phyloP scores from a whole-genome alignment of 1,140 invertebrate genomes.

The Geopemphigus sp. region DNA sequence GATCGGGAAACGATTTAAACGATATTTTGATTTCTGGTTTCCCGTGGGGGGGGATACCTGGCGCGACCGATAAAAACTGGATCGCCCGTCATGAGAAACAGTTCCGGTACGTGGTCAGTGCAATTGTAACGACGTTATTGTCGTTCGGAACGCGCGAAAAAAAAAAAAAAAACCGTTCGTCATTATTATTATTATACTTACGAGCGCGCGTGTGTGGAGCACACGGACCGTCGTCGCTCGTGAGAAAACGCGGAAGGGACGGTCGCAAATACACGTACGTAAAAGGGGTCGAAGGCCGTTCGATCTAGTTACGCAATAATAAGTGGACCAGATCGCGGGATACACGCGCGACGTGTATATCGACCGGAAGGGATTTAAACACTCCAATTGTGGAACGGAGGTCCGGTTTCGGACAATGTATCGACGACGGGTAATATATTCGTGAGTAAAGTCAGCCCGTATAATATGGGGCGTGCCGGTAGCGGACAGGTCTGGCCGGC shows the following conservation, averaged over 20 bases:
- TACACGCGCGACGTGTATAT: conserved; percentile 13
- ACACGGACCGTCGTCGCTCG: no score
- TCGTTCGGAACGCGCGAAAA: not conserved
- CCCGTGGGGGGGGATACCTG: no score
- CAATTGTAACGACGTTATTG: not conserved
- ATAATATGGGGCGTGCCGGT: not conserved
- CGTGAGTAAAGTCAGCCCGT: not conserved
- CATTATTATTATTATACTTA: not conserved
- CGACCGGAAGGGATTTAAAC: conserved; percentile 48
- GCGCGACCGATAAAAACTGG: not conserved
- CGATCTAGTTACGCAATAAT: conserved; percentile 35
- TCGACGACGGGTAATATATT: not conserved
- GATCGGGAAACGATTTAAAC: conserved; percentile 27
- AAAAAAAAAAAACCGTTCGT: not conserved
- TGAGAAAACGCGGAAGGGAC: conserved; percentile 49
- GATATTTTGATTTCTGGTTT: conserved; percentile 40
- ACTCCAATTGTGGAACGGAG: conserved; percentile 9
- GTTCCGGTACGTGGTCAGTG: conserved; percentile 16
- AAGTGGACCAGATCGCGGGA: conserved; percentile 35
- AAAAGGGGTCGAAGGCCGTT: conserved; percentile 25
- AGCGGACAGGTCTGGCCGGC: not conserved
- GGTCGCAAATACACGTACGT: not conserved
- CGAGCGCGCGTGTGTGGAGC: no score
- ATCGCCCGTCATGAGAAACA: conserved; percentile 39
- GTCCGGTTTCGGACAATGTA: not conserved